Percentiles rank a stretch among this genome's conserved stretches.
These are phyloP conservation scores for Muricea muricata DNA, from an alignment of 92 coral and sea anemone genomes.

Conservation along the genomic window DNA sequence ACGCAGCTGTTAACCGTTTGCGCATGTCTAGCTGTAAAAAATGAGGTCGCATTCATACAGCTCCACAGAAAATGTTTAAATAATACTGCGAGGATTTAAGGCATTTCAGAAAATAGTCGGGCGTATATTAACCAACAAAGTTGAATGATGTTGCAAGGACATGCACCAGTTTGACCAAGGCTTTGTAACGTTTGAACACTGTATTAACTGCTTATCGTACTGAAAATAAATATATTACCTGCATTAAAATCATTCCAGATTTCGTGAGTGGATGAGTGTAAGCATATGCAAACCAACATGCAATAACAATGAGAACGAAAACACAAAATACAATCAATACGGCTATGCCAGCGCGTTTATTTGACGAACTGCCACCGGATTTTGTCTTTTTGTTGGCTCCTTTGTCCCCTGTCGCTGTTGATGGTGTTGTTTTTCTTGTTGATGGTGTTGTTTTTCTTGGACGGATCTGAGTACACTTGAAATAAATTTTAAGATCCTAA, in stretches of 20 bases:
- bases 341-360: constrained; percentile 52
- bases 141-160: too few species aligned
- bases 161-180: too few species aligned
- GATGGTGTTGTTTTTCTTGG: background rate
- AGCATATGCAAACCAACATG: constrained; percentile 78
- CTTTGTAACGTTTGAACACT: too few species aligned
- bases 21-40: too few species aligned
- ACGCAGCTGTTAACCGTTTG: too few species aligned
- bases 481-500: background rate
- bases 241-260: constrained; percentile 80
- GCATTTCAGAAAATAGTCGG: too few species aligned
- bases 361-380: constrained; percentile 56
- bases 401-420: background rate
- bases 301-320: constrained; percentile 46
- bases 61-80: too few species aligned
- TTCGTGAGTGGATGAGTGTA: constrained; percentile 79
- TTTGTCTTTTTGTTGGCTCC: constrained; percentile 4
- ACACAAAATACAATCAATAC: constrained; percentile 53
- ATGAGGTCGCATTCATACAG: too few species aligned
- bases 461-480: background rate
- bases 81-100: too few species aligned
- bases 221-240: constrained; percentile 70
- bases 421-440: background rate
- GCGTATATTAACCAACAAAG: too few species aligned
- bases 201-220: too few species aligned